These are phyloP conservation scores for Pseudochirops corinnae DNA, from an alignment of 2,797 vertebrate species.

Conservation along the genomic window DNA sequence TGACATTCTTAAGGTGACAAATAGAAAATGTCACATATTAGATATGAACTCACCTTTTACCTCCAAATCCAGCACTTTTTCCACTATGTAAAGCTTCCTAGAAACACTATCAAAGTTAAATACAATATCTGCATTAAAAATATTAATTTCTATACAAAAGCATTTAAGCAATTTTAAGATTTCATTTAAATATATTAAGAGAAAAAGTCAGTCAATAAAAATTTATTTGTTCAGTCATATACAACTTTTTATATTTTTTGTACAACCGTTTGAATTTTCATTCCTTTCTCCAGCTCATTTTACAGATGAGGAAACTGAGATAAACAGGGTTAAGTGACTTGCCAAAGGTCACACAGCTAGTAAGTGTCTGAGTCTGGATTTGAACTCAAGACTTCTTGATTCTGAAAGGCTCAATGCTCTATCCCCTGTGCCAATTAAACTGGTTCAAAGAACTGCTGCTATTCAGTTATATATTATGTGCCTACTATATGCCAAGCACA, in stretches of 20 bases:
- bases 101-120: background rate
- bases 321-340: background rate
- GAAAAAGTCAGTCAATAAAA: background rate
- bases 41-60: background rate
- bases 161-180: background rate
- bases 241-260: background rate
- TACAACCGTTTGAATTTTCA: background rate
- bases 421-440: background rate
- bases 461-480: background rate
- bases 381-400: background rate
- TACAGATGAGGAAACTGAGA: background rate
- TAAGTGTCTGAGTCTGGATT: background rate
- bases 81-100: background rate
- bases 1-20: background rate
- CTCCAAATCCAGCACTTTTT: background rate
- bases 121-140: background rate
- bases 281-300: background rate
- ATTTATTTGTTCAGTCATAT: background rate
- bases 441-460: too few relatives aligned
- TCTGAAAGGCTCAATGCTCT: background rate
- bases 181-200: background rate
- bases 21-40: background rate
- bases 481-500: background rate
- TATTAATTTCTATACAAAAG: background rate
- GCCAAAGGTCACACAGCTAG: background rate